phyloP scores from a whole-genome alignment of 2,888 invertebrate species.

The Spilarctia lutea region DNA sequence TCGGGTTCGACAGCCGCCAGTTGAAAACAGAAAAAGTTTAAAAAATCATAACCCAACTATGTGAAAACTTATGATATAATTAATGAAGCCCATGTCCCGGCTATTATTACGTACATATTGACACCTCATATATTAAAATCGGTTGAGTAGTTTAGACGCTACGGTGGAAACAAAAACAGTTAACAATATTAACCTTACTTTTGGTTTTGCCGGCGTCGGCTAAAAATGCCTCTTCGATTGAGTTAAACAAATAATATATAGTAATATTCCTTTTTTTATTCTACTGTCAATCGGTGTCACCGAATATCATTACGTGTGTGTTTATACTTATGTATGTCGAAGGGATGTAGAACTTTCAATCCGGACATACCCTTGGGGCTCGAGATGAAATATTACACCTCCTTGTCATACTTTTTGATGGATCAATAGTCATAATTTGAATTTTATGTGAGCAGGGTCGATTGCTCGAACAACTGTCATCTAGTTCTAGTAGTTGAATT shows the following conservation, averaged over 20 bases:
- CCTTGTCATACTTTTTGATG: constrained; percentile 19
- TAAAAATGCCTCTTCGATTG: neutral
- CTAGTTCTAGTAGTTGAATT: neutral
- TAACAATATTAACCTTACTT: no score
- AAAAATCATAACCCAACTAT: no score
- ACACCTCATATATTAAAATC: no score
- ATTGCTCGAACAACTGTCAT: neutral
- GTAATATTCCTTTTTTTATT: neutral
- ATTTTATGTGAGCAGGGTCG: constrained; percentile 19
- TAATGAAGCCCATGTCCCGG: no score
- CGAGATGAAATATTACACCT: constrained; percentile 19
- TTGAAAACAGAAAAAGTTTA: no score
- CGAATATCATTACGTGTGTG: neutral
- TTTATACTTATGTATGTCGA: constrained; percentile 12
- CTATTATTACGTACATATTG: no score
- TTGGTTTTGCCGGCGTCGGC: no score
- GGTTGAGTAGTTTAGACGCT: no score
- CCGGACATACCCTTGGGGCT: constrained; percentile 24
- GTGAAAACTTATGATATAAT: no score
- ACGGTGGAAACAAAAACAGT: no score
- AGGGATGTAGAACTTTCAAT: constrained; percentile 18
- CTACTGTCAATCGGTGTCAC: neutral
- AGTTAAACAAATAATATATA: neutral
- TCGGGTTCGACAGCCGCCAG: no score
- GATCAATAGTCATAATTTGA: constrained; percentile 38